Base-by-base conservation (phyloP, 2,888 invertebrate genomes). In the Pocota personata region DNA sequence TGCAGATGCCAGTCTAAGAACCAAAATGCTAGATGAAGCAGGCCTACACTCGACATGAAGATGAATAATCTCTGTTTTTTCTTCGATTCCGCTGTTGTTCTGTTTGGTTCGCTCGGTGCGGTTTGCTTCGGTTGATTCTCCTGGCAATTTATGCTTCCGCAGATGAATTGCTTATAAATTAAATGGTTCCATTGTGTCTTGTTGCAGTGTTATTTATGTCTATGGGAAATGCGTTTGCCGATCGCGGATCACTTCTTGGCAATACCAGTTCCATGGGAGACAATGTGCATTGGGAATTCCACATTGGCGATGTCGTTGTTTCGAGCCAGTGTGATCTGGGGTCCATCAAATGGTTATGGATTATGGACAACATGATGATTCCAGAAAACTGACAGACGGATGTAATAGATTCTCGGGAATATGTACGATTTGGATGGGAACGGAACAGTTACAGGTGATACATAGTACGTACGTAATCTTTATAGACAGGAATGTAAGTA, bases 341-440 rank as follows among this genome's bases (percentile, higher is more conserved):
- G 77, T 21, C 55, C 78, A 72, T 82, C 86, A 86, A 84, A 88
- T 88, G 66, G 87, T 87, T 88, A 88, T 89, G 87, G 88, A 35
- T 75, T 87, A 82, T 87, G 73, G 82, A n/a, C 52, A 66, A 60
- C 73, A 84, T 76, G 82, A 66, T 58, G 57, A 60, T 77, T 66
- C 71, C 37, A 72, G 60, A 48, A 71, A 80, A 40, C 60, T 46
- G 75, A 55, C 82, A 80, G 60, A 82, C 72, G 86, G 86, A 86
- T 76, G 82, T 86, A 30, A 77, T 86, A 82, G 82, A 86, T 86
- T 82, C 82, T 62, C 19, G 60, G 72, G 71, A 72, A 48, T n/a
- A 35, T 67, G 37, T 21, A 66, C 32, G 24, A n/a, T 19, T 32
- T 14, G 40, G 21, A 69, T 69, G 69, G 62, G 60, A 69, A 46